A percentile compares a stretch with the other conserved stretches of the same genome.
Conservation (phyloP, 2,888 invertebrate species). For the Empis stercorea region DNA sequence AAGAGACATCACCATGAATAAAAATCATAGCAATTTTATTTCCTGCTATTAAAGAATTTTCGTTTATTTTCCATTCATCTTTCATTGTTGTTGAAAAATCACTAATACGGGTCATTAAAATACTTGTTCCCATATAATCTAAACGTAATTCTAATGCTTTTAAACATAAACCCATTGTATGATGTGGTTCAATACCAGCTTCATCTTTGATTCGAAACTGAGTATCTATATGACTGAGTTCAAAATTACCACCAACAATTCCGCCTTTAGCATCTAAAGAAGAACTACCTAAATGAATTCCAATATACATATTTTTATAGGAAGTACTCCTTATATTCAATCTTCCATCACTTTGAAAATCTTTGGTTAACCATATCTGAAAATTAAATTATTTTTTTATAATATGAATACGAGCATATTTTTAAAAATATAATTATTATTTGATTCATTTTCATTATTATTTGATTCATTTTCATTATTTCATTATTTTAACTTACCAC, state of each 20-base stretch:
- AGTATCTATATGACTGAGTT: constrained; percentile 77
- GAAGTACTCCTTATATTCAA: constrained; percentile 89
- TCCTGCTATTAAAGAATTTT: constrained; percentile 17
- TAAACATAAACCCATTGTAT: constrained; percentile 68
- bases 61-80: constrained; percentile 70
- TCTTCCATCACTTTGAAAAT: constrained; percentile 82
- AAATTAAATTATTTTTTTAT: too few species aligned
- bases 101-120: constrained; percentile 81
- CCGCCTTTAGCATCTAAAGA: constrained; percentile 93
- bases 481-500: constrained; percentile 52
- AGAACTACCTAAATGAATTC: constrained; percentile 77
- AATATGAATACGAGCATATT: too few species aligned
- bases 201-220: constrained; percentile 84
- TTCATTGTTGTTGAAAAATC: constrained; percentile 64
- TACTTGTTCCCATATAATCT: constrained; percentile 98
- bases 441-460: too few species aligned
- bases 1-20: constrained; percentile 80
- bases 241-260: constrained; percentile 92
- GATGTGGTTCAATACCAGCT: constrained; percentile 78
- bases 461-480: too few species aligned
- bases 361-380: constrained; percentile 75
- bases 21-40: constrained; percentile 68
- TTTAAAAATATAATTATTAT: too few species aligned
- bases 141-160: constrained; percentile 79
- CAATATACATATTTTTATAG: constrained; percentile 83